A percentile compares a stretch with the other conserved stretches of the same genome.
Conservation (phyloP, 1,140 invertebrate genomes). For the Apis cerana region DNA sequence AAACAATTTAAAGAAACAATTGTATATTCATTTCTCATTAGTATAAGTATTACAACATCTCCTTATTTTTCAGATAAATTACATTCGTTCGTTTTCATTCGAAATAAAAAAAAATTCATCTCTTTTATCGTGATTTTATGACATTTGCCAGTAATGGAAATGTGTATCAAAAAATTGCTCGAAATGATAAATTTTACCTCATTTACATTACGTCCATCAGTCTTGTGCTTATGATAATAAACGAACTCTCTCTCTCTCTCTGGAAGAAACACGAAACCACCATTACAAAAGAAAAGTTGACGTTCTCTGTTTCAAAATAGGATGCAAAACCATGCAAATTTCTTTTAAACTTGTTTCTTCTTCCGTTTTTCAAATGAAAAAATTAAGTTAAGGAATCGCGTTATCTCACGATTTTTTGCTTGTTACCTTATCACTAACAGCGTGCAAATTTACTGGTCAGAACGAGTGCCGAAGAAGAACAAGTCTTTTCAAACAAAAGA, state of each 20-base stretch:
- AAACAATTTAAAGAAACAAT: neutral
- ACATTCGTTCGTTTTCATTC: neutral
- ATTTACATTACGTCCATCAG: neutral
- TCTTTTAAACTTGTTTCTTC: neutral
- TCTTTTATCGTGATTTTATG: too few species aligned
- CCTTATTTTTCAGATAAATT: neutral
- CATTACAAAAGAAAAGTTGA: neutral
- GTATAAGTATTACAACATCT: too few species aligned
- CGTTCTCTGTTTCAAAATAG: neutral
- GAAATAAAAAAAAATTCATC: neutral
- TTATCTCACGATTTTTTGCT: neutral
- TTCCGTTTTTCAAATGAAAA: neutral
- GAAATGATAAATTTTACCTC: neutral
- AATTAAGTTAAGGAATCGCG: neutral
- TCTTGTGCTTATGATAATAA: neutral
- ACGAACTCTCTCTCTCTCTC: neutral
- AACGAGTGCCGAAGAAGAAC: neutral
- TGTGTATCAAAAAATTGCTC: neutral
- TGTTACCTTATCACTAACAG: neutral
- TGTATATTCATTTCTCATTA: too few species aligned
- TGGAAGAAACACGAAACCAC: neutral
- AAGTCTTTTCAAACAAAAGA: too few species aligned
- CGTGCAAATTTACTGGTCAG: too few species aligned
- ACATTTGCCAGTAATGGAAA: neutral
- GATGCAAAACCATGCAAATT: neutral